Base-by-base conservation (phyloP, 2,113 vertebrate species). In the Brachirus orientalis region DNA sequence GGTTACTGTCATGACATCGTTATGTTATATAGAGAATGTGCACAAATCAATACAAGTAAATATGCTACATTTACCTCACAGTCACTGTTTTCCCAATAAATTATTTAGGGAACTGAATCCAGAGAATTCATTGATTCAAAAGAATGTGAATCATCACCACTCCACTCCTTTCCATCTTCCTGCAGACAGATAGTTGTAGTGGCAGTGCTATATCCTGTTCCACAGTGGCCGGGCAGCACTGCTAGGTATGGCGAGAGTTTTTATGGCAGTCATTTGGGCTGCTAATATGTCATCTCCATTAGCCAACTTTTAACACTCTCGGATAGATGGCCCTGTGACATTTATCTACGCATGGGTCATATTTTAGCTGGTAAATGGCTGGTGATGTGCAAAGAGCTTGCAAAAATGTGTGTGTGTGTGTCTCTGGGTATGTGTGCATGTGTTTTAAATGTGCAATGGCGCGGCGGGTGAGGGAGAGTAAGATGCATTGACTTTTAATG, bases 221-320 rank as follows among this genome's bases (percentile, higher is more conserved):
- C 79, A 72, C 81, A 75, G 70, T 47, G 75, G 68, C 59, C 70
- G 35, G 66, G 63, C 55, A 20, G 72, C 36, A 37, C 83, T 69
- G 71, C 77, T 47, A 86, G 73, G 88, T 65, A 85, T 38, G 81
- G 68, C 53, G 80, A 77, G 77, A 79, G 79, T 75, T 87, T 90
- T 91, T 90, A 91, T 88, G 75, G 82, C 86, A 79, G 87, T 88
- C 87, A 91, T 90, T 90, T 91, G 83, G 81, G 80, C 82, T 4
- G 72, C 80, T 89, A 87, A 90, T 90, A 91, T 91, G 88, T 89
- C 89, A 90, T 83, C 84, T 88, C 90, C 88, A 91, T 91, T 90
- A 91, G 87, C 72, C 20, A 80, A 86, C 80, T 85, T 90, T 89
- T 89, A 90, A 89, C 84, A 80, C 83, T 77, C 64, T 11, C 74